Percentiles rank a stretch among this genome's conserved stretches.
Conservation (phyloP, 2,113 vertebrate genomes). For the Perca flavescens region DNA sequence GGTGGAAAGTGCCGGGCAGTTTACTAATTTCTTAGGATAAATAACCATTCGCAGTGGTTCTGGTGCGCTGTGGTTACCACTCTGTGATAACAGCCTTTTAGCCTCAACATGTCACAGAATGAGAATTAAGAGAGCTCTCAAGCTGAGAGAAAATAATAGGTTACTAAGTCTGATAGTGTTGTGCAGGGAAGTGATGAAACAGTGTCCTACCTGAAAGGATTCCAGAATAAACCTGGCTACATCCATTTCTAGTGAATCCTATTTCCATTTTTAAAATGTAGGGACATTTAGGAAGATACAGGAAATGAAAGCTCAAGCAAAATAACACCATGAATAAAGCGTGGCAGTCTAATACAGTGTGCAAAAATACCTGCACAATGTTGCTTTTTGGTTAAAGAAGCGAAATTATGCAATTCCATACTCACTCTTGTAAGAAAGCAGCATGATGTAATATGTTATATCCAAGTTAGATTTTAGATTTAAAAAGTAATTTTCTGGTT, state of each 20-base stretch:
- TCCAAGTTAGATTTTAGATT: neutral
- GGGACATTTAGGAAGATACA: neutral
- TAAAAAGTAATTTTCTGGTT: neutral
- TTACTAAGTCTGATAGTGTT: neutral
- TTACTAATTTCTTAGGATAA: neutral
- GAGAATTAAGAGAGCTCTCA: neutral
- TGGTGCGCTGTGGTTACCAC: neutral
- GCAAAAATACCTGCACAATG: neutral
- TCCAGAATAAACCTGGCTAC: conserved; percentile 9
- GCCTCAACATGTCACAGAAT: neutral
- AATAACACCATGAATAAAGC: neutral
- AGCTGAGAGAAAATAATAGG: neutral
- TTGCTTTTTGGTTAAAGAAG: neutral
- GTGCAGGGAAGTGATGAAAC: conserved; percentile 6
- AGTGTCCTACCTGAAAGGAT: conserved; percentile 4
- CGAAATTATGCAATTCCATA: neutral
- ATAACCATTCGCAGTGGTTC: neutral
- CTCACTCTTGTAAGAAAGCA: neutral
- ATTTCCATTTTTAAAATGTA: neutral
- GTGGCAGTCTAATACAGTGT: neutral
- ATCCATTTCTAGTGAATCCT: neutral
- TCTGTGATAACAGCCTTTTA: neutral
- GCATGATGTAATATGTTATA: neutral
- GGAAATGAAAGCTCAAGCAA: neutral
- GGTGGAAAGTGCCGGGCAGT: neutral